Base-by-base conservation (phyloP, 2,888 invertebrate genomes). In the Boloria selene region DNA sequence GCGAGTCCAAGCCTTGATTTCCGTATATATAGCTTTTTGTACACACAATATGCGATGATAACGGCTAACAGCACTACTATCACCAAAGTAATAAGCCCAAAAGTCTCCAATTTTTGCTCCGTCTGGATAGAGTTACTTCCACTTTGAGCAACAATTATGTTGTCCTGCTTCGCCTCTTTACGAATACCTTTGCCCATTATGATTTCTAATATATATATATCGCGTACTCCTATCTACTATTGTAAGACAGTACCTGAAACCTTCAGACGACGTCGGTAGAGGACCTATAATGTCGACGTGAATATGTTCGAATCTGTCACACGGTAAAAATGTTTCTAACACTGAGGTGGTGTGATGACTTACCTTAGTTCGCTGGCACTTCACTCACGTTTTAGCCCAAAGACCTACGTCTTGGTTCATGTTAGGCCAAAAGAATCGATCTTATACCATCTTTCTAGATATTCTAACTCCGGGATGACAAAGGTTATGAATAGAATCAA, bases 151-250 rank as follows among this genome's bases (percentile, higher is more conserved):
- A 31, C 31, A 31, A 7, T 31, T 31, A 31, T 31, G 31, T 31
- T 31, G 31, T 31, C 31, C 0, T 31, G 31, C 31, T 31, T 31
- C 7, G 7, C 7, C 7, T 31, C 31, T 31, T 31, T 31, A 31
- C 31, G 0, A 1, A 7, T 31, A 31, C 31, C 31, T 31, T 31
- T 31, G 7, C 31, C 31, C 31, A 31, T 31, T 31, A 7, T 7
- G 31, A 7, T 31, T 7, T 31, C 31, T 7, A 31, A 31, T 7
- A 31, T 7, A 7, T 31, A 31, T 2, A 31, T 78, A 81, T 7
- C 73, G 31, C 0, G 74, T 73, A 26, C 56, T 68, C 0, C 80
- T 47, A 50, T 74, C 74, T 10, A 74, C 64, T 2, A 73, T 68
- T 0, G 75, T 75, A 2, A n/a, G n/a, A 74, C 55, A 7, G 51